Percentiles rank a stretch among this genome's conserved stretches.
Conservation (phyloP, 2,888 invertebrate species). For the Lycia hirtaria region DNA sequence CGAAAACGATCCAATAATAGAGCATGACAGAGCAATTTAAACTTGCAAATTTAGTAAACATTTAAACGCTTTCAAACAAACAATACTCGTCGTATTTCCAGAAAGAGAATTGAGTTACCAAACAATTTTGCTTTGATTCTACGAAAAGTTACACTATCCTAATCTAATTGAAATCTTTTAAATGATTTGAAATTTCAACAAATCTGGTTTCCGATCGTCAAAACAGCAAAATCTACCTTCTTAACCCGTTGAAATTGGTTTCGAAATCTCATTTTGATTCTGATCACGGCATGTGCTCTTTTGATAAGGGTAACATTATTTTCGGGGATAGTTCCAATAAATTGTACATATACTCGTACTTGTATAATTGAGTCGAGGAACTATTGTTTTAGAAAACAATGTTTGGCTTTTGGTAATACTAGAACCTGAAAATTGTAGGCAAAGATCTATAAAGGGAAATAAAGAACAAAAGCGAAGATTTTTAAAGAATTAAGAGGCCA, state of each 20-base stretch:
- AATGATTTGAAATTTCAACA: conserved; percentile 7
- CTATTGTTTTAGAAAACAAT: neutral
- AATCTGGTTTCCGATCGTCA: neutral
- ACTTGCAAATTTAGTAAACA: conserved; percentile 1
- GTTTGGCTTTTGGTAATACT: neutral
- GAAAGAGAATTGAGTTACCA: conserved; percentile 5
- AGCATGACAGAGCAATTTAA: neutral
- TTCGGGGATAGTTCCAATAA: conserved; percentile 53
- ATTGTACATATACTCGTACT: conserved; percentile 33
- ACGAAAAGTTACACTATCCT: conserved; percentile 8
- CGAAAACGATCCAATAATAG: neutral
- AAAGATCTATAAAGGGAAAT: too few relatives aligned
- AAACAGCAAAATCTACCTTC: neutral
- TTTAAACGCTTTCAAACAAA: neutral
- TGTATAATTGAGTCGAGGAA: neutral
- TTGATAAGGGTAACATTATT: conserved; percentile 62
- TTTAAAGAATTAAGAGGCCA: too few relatives aligned
- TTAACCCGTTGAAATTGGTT: conserved; percentile 39
- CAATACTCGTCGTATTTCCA: neutral
- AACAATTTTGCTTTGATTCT: conserved; percentile 11
- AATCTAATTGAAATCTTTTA: conserved; percentile 11
- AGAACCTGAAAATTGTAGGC: too few relatives aligned
- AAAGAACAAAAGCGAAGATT: too few relatives aligned
- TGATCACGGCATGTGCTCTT: conserved; percentile 48
- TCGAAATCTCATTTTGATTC: conserved; percentile 50